These are phyloP conservation scores for Chromoteleia sp. DNA, from an alignment of 2,888 invertebrate genomes.

Conservation along the genomic window DNA sequence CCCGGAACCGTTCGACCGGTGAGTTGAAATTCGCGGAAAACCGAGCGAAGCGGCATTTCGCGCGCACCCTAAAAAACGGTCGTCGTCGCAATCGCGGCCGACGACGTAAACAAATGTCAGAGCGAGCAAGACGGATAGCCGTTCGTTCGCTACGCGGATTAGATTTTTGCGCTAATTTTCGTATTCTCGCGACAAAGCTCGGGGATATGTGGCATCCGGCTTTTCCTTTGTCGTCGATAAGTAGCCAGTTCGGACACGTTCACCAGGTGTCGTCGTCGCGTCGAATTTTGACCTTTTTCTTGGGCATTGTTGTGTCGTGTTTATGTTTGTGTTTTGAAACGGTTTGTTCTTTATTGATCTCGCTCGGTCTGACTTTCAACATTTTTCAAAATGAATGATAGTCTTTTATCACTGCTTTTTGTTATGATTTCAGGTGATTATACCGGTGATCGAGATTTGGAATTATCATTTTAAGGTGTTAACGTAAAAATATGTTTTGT, in stretches of 20 bases:
- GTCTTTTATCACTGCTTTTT: conserved; percentile 2
- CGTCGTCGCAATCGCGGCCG: conserved; percentile 28
- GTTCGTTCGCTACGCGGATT: neutral
- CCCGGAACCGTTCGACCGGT: conserved; percentile 41
- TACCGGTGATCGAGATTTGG: conserved; percentile 8
- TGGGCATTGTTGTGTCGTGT: conserved; percentile 49
- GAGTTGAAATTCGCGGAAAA: conserved; percentile 34
- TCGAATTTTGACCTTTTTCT: conserved; percentile 3
- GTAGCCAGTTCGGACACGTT: neutral
- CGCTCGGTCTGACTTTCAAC: conserved; percentile 50
- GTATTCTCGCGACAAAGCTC: neutral
- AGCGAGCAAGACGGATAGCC: conserved; percentile 45
- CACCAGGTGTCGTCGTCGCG: conserved; percentile 7
- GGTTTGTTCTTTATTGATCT: conserved; percentile 62
- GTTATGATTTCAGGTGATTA: conserved; percentile 11
- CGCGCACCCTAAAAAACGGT: neutral
- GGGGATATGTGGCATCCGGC: neutral
- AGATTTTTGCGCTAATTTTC: conserved; percentile 31
- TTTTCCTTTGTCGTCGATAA: neutral
- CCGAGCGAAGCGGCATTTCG: neutral
- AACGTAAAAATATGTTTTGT: no score
- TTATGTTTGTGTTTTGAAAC: conserved; percentile 63
- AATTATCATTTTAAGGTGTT: neutral
- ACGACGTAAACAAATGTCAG: conserved; percentile 64
- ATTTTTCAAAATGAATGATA: conserved; percentile 12